Evolutionary conservation across 37 sponge, comb jelly and placozoan genomes (phyloP), one percentile per base, ranked within the genome.

Genomic region (Petrosia ficiformis): DNA sequence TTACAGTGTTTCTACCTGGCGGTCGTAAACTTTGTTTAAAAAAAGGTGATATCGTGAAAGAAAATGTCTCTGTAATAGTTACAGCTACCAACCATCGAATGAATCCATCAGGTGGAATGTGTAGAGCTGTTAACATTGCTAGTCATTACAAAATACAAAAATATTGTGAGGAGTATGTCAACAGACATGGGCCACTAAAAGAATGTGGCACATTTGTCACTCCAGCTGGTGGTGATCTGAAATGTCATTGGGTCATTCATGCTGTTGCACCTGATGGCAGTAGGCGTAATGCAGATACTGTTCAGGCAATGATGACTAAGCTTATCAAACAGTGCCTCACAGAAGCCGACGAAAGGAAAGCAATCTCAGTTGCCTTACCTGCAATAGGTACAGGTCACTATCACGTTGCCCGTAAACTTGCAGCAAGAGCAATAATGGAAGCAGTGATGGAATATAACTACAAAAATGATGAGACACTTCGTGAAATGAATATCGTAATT

Each of bases 181-280:
- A 28, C 4, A n/a, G 31, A 11, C 25, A 71, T 71, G 72, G 72
- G 8, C 25, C 24, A 3, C 52, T 71, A 3, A 30, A 42, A 4
- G 72, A 44, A 4, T 28, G 72, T 4, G 44, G 44, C 6, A 39
- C 31, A 28, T 25, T 26, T 16, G 25, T 24, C 11, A 71, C 72
- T 4, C 44, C 24, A 14, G 43, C 72, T 42, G 72, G 48, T 4
- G 72, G 72, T 26, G 52, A 71, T 24, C 72, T 71, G 5, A 37
- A 42, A 25, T 71, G 72, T 19, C 44, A 71, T 22, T 71, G 52
- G 44, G 72, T 71, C 11, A n/a, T 71, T 4, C 72, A 71, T 44
- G 52, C 72, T 22, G 72, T 71, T 21, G 48, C 52, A 42, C 72
- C 72, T 29, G 72, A 71, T 3, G 72, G 52, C 24, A 42, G n/a